A percentile compares a stretch with the other conserved stretches of the same genome.
These are phyloP conservation scores for Planiliza haematocheilus DNA, from an alignment of 2,113 vertebrate genomes.

Conservation along the genomic window DNA sequence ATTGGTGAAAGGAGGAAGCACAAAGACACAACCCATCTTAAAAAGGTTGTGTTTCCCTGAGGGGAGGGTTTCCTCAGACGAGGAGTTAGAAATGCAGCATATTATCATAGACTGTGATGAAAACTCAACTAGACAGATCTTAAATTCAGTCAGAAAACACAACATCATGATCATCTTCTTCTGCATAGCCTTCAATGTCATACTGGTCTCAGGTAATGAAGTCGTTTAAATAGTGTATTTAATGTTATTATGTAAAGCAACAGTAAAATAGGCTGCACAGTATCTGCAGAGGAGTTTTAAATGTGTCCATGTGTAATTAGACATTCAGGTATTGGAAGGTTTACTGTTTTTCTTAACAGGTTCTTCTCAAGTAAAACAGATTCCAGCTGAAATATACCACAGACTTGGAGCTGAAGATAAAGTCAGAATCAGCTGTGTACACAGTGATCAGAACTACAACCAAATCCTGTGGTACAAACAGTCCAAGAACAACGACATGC, in stretches of 20 bases:
- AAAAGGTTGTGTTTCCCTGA: too few relatives aligned
- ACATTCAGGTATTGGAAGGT: too few relatives aligned
- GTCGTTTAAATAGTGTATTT: fast-evolving
- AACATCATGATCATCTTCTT: neutral
- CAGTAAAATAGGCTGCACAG: too few relatives aligned
- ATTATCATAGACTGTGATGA: neutral
- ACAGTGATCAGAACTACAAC: neutral
- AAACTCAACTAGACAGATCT: neutral
- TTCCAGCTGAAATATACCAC: neutral
- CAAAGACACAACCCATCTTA: too few relatives aligned
- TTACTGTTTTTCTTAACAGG: neutral
- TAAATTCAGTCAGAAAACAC: neutral
- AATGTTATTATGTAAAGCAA: too few relatives aligned
- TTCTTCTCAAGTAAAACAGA: fast-evolving
- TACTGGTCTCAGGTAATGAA: constrained; percentile 19
- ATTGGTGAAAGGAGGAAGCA: too few relatives aligned
- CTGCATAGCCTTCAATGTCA: neutral
- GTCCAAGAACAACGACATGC: neutral
- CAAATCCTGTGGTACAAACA: neutral
- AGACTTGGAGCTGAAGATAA: neutral
- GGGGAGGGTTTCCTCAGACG: too few relatives aligned
- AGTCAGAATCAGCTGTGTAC: neutral
- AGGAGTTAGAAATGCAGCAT: neutral
- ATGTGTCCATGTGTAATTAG: too few relatives aligned
- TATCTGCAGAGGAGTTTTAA: too few relatives aligned